These are phyloP conservation scores for Andricus grossulariae DNA, from an alignment of 1,140 invertebrate genomes.

Conservation along the genomic window DNA sequence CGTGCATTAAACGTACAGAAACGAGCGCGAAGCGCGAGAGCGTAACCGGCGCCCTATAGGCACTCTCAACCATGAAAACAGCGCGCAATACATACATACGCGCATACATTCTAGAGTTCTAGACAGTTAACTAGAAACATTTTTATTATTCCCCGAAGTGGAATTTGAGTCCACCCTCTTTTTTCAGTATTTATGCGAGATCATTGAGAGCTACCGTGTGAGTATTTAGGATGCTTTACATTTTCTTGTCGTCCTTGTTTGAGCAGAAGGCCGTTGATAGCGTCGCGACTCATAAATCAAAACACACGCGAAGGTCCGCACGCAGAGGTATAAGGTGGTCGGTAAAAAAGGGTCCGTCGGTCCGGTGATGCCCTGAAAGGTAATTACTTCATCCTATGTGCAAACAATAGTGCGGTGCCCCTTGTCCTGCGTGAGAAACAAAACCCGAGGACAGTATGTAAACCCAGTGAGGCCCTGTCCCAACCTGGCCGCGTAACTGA, in stretches of 20 bases:
- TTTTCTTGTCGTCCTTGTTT: background rate
- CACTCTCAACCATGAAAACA: too few relatives aligned
- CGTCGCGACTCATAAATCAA: constrained; percentile 31
- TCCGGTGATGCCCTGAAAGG: constrained; percentile 65
- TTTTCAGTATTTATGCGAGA: too few relatives aligned
- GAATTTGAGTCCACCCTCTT: too few relatives aligned
- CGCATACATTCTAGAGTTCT: too few relatives aligned
- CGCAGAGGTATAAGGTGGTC: constrained; percentile 46
- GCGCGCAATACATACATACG: too few relatives aligned
- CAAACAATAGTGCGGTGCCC: constrained; percentile 69
- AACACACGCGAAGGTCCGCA: constrained; percentile 51
- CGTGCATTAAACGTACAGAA: too few relatives aligned
- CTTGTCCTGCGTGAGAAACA: constrained; percentile 72
- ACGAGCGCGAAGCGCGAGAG: too few relatives aligned
- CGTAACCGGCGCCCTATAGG: too few relatives aligned
- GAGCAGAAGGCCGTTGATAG: constrained; percentile 18
- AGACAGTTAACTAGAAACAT: too few relatives aligned
- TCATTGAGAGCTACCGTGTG: background rate
- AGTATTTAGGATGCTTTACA: background rate
- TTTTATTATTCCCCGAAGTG: too few relatives aligned
- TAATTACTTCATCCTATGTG: constrained; percentile 73
- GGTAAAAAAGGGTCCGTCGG: constrained; percentile 51
- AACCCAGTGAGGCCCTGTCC: constrained; percentile 46
- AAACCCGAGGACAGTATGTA: constrained; percentile 61
- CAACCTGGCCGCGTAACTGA: constrained; percentile 62